A percentile compares a stretch with the other conserved stretches of the same genome.
Evolutionary conservation across 2,888 invertebrate genomes (phyloP).

Genomic region (Drosophila koepferae): DNA sequence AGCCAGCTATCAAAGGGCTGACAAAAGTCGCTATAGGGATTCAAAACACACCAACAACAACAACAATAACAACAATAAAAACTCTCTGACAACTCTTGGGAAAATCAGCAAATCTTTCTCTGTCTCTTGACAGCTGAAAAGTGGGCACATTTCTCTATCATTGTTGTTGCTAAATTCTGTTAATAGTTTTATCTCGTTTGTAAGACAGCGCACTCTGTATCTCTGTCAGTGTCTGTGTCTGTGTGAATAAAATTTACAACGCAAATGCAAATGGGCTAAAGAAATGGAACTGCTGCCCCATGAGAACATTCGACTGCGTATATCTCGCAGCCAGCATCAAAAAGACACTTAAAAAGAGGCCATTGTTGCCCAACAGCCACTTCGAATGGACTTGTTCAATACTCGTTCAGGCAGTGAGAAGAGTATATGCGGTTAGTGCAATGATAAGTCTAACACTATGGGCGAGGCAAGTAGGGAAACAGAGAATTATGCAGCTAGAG

Average conservation of each 20-base stretch:
- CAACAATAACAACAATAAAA: not conserved
- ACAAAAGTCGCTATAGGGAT: slow-evolving; percentile 59
- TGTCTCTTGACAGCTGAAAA: slow-evolving; percentile 72
- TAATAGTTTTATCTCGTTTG: slow-evolving; percentile 79
- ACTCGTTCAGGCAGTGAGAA: not conserved
- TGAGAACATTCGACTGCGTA: slow-evolving; percentile 72
- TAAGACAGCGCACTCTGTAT: slow-evolving; percentile 2
- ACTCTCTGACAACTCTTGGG: slow-evolving; percentile 72
- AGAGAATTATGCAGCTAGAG: too few relatives aligned
- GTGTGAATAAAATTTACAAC: slow-evolving; percentile 63
- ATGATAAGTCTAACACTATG: not conserved
- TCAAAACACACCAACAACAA: slow-evolving; percentile 55
- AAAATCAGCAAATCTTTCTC: slow-evolving; percentile 55
- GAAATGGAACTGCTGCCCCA: slow-evolving; percentile 77
- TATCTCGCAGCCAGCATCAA: slow-evolving; percentile 70
- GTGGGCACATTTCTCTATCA: slow-evolving; percentile 77
- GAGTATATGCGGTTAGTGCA: not conserved
- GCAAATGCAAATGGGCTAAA: slow-evolving; percentile 65
- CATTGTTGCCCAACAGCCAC: slow-evolving; percentile 35
- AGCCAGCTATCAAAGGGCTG: slow-evolving; percentile 69
- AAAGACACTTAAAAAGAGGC: slow-evolving; percentile 42
- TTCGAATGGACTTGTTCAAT: slow-evolving; percentile 26
- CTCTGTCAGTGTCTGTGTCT: not conserved
- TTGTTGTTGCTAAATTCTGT: slow-evolving; percentile 81
- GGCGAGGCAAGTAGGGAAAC: too few relatives aligned